Percentiles rank a stretch among this genome's conserved stretches.
Conservation (phyloP, 2,888 invertebrate genomes). For the Dryadula phaetusa region DNA sequence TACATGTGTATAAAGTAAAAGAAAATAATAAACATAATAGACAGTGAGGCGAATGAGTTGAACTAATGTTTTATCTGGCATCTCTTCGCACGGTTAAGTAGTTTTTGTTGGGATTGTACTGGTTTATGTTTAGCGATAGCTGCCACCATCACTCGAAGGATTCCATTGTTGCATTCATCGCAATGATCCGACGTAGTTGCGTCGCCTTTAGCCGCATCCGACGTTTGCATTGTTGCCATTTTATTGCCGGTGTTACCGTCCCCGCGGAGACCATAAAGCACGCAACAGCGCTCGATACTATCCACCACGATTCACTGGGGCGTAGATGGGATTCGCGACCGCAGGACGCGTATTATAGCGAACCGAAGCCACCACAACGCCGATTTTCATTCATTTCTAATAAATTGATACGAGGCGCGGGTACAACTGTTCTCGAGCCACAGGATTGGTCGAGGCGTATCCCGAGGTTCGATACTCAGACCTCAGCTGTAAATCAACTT, state of each 20-base stretch:
- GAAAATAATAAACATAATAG: background rate
- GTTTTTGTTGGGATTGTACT: constrained; percentile 62
- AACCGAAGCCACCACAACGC: constrained; percentile 78
- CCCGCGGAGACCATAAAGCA: constrained; percentile 78
- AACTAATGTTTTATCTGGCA: constrained; percentile 18
- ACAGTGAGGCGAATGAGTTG: background rate
- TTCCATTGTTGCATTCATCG: constrained; percentile 82
- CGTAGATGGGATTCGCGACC: constrained; percentile 77
- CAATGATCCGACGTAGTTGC: constrained; percentile 77
- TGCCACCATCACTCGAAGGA: constrained; percentile 78
- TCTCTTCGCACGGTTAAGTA: constrained; percentile 48
- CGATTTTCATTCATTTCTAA: constrained; percentile 82
- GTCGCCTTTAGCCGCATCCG: constrained; percentile 79
- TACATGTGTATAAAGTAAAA: too few species aligned
- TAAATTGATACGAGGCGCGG: constrained; percentile 81
- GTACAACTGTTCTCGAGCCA: constrained; percentile 57
- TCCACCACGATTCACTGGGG: constrained; percentile 66
- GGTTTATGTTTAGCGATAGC: constrained; percentile 74
- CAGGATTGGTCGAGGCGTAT: constrained; percentile 77
- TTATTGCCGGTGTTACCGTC: constrained; percentile 83
- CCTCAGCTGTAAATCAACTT: constrained; percentile 83
- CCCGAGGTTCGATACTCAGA: constrained; percentile 74
- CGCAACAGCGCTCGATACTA: constrained; percentile 77
- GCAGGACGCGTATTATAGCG: constrained; percentile 74
- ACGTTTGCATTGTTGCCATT: constrained; percentile 82